phyloP scores from a whole-genome alignment of 2,113 vertebrate species.

The Melanerpes formicivorus region DNA sequence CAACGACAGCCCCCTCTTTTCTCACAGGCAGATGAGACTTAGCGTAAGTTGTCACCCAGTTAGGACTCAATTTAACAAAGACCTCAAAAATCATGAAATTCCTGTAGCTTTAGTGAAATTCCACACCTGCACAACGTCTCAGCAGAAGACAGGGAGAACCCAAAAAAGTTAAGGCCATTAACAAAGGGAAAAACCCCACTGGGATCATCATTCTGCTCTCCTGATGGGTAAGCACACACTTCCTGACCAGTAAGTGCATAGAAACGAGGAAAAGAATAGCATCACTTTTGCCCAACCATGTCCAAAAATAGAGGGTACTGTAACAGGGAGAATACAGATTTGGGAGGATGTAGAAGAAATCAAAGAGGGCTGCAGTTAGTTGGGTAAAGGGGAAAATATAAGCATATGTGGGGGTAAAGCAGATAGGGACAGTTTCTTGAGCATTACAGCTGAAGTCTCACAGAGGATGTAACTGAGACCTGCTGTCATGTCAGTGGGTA shows the following conservation, averaged over 20 bases:
- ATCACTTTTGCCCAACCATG: not conserved
- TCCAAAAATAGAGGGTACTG: not conserved
- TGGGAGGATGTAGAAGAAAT: not conserved
- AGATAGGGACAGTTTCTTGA: not conserved
- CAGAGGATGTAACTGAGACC: not conserved
- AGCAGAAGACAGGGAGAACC: not conserved
- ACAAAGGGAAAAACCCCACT: not conserved
- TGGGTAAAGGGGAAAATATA: fast-evolving
- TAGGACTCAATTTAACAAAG: not conserved
- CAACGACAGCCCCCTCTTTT: not conserved
- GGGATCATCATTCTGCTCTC: not conserved
- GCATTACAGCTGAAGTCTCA: fast-evolving
- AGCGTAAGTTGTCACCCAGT: not conserved
- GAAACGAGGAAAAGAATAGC: not conserved
- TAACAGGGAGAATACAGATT: not conserved
- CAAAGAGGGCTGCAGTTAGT: not conserved
- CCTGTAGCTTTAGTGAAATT: not conserved
- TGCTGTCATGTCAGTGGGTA: not conserved
- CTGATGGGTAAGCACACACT: not conserved
- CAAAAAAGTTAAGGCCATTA: not conserved
- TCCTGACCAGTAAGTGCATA: not conserved
- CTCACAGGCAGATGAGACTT: not conserved
- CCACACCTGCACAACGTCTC: not conserved
- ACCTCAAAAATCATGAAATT: not conserved
- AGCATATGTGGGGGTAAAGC: not conserved